Conservation (phyloP, 2,113 vertebrate species). For the Syngnathus typhle region DNA sequence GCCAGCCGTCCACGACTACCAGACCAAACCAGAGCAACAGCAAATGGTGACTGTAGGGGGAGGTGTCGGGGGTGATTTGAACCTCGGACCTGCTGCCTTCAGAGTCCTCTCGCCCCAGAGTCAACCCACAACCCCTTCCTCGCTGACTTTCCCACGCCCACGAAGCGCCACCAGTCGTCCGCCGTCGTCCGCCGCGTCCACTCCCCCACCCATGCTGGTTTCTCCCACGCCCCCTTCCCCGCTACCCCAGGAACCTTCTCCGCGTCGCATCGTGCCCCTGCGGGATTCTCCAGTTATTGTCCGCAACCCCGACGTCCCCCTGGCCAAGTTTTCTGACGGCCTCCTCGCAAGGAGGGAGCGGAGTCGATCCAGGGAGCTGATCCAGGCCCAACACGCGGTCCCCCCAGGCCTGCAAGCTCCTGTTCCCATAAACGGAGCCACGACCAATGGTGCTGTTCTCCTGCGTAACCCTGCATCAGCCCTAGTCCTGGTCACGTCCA, state of each 20-base stretch:
- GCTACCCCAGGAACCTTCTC: constrained; percentile 78
- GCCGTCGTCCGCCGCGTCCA: constrained; percentile 69
- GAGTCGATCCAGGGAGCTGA: constrained; percentile 61
- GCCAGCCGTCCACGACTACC: constrained; percentile 58
- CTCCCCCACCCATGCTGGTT: constrained; percentile 78
- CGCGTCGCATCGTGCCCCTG: constrained; percentile 79
- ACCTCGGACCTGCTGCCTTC: constrained; percentile 62
- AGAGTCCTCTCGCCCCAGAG: constrained; percentile 79
- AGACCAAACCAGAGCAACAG: constrained; percentile 61
- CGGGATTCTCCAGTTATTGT: constrained; percentile 88
- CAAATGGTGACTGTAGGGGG: constrained; percentile 45
- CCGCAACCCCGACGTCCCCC: constrained; percentile 85
- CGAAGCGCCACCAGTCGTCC: constrained; percentile 70
- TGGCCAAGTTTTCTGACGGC: constrained; percentile 80
- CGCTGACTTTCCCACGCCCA: constrained; percentile 66
- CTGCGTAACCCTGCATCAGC: constrained; percentile 67
- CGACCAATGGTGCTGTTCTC: constrained; percentile 67
- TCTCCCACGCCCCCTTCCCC: constrained; percentile 77
- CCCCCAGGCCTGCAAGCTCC: constrained; percentile 77
- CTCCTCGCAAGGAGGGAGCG: constrained; percentile 65
- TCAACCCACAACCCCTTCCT: constrained; percentile 70
- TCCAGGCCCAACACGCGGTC: constrained; percentile 54
- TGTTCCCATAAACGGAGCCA: constrained; percentile 81
- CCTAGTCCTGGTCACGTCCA: constrained; percentile 69
- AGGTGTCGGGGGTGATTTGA: constrained; percentile 40